A percentile compares a stretch with the other conserved stretches of the same genome.
These are phyloP conservation scores for Magallana angulata DNA, from an alignment of 1,140 invertebrate genomes.

Conservation along the genomic window DNA sequence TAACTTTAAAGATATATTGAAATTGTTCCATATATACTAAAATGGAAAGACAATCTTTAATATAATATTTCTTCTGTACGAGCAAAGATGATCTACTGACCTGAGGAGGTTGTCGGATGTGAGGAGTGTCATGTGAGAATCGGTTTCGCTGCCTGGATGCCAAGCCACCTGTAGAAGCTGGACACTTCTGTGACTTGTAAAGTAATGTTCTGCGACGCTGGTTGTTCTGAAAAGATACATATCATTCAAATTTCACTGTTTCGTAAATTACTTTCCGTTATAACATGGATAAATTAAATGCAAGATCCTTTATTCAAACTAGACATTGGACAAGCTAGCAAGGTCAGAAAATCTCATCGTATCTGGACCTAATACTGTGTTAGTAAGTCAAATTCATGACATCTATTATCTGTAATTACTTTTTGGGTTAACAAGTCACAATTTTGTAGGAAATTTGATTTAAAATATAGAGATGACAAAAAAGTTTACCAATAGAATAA, in stretches of 20 bases:
- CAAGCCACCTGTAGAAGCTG: conserved; percentile 83
- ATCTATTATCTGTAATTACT: too few species aligned
- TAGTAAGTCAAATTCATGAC: too few species aligned
- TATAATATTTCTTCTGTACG: too few species aligned
- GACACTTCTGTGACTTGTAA: conserved; percentile 72
- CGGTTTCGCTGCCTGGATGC: conserved; percentile 89
- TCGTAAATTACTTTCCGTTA: too few species aligned
- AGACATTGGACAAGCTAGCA: background rate
- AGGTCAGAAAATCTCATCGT: background rate
- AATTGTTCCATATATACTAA: too few species aligned
- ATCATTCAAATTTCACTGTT: background rate
- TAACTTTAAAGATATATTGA: too few species aligned
- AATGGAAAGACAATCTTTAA: too few species aligned
- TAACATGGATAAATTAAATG: background rate
- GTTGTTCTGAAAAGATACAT: conserved; percentile 68
- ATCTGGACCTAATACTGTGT: too few species aligned
- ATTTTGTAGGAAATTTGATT: too few species aligned
- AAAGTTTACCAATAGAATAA: too few species aligned
- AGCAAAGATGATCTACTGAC: conserved; percentile 75
- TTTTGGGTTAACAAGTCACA: too few species aligned
- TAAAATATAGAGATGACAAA: too few species aligned
- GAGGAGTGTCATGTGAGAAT: conserved; percentile 88
- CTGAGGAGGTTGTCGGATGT: conserved; percentile 91
- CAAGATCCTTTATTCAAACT: background rate
- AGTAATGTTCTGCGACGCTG: conserved; percentile 75